Percentiles rank a stretch among this genome's conserved stretches.
Evolutionary conservation across 2,797 vertebrate genomes (phyloP).

Genomic region (Cuniculus paca): DNA sequence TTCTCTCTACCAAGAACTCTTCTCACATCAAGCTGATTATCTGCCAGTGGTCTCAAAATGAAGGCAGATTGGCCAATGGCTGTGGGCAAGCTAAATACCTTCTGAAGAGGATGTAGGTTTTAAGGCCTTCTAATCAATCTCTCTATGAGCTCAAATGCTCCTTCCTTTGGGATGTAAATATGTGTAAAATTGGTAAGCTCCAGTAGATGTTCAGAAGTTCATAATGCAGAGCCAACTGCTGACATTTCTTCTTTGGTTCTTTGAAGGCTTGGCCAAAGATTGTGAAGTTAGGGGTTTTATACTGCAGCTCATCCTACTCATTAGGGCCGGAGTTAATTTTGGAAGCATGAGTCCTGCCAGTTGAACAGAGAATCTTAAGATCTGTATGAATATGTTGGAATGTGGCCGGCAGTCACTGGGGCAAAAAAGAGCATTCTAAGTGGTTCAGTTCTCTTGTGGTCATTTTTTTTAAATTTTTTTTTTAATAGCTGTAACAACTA

Average conservation of each 20-base stretch:
- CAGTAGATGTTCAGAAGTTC: background rate
- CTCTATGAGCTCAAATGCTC: background rate
- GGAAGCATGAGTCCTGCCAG: constrained; percentile 13
- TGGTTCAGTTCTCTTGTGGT: background rate
- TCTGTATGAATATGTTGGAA: background rate
- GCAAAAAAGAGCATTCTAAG: background rate
- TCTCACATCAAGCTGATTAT: constrained; percentile 1
- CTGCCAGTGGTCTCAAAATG: constrained; percentile 17
- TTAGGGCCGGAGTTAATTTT: constrained; percentile 40
- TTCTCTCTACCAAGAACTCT: background rate
- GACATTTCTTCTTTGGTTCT: constrained; percentile 35
- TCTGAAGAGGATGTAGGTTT: constrained; percentile 36
- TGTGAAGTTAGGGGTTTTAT: background rate
- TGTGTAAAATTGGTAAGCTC: constrained; percentile 7
- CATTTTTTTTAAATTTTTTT: background rate
- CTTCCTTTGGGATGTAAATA: background rate
- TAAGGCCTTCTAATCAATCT: background rate
- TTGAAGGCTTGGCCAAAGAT: constrained; percentile 12
- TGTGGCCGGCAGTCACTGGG: background rate
- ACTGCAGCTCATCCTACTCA: background rate
- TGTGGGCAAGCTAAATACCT: background rate
- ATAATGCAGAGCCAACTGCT: background rate
- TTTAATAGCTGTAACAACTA: background rate
- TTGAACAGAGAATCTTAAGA: constrained; percentile 3
- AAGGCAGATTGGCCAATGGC: constrained; percentile 18